These are phyloP conservation scores for Netta rufina DNA, from an alignment of 2,797 vertebrate genomes.

Conservation along the genomic window DNA sequence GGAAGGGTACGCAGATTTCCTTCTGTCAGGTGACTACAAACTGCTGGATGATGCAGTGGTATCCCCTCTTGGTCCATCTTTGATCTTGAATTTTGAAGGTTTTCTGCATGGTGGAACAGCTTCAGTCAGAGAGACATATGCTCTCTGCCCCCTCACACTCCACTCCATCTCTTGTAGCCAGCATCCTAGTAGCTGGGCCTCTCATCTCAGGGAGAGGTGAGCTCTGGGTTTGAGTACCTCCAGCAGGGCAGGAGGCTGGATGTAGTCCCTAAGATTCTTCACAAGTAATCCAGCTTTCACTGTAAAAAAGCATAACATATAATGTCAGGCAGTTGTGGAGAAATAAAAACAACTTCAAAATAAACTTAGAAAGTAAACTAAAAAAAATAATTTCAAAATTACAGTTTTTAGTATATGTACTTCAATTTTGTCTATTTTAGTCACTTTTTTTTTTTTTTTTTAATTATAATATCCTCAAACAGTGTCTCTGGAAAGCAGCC, in stretches of 20 bases:
- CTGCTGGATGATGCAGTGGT: not conserved
- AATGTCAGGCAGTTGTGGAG: not conserved
- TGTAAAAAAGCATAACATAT: not conserved
- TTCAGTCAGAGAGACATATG: not conserved
- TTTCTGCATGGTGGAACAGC: not conserved
- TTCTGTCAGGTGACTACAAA: not conserved
- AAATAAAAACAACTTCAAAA: not conserved
- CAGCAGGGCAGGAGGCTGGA: not conserved
- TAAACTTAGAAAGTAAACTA: not conserved
- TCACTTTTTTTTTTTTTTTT: not conserved
- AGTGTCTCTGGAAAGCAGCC: not conserved
- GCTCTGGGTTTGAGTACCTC: not conserved
- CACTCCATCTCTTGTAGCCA: not conserved
- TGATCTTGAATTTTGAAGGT: not conserved
- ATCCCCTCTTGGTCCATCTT: not conserved
- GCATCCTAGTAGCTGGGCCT: rapidly evolving
- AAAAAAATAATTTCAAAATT: not conserved
- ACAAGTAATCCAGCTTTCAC: not conserved
- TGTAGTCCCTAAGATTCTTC: not conserved
- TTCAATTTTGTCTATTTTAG: not conserved
- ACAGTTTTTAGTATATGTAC: not conserved
- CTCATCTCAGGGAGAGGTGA: not conserved
- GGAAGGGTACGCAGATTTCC: not conserved
- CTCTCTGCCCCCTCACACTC: not conserved
- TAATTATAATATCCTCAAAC: not conserved